Base-by-base conservation (phyloP, 2,113 vertebrate genomes). In the Aspiorhynchus laticeps region DNA sequence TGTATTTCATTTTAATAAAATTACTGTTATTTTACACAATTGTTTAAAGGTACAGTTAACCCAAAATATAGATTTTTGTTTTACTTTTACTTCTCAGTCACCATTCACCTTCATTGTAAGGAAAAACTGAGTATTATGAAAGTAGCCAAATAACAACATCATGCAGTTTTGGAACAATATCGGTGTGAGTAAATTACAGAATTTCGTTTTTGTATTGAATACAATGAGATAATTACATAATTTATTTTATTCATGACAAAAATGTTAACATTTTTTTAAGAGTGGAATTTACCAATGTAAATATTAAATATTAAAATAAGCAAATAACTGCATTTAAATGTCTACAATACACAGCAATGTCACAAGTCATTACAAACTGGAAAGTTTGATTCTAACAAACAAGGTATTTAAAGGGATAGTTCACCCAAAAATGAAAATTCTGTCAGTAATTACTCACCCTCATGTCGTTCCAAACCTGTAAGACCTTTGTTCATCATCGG, bases 271-370 rank as follows among this genome's bases (percentile, higher is more conserved):
- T 59, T n/a, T 76, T 61, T 61, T 7, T 26, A 43, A 26, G 1
- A 26, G 73, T 73, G 36, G 69, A 73, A 73, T 38, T 36, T 38
- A 2, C 17, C 28, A 21, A 79, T 24, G 43, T 31, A 28, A 51
- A 77, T 7, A 51, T 36, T 36, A 26, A 14, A 63, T 31, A 15
- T 28, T 26, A 7, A 28, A 15, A 24, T 38, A 19, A 73, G 24
- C 5, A 81, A 81, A 41, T 33, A 80, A 61, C 12, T 65, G 53
- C 56, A 63, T 80, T 65, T 63, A 59, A 79, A 53, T 78, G 4
- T 38, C 21, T 33, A 51, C 48, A 51, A 51, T 51, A 56, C 19
- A 63, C 7, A 53, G 14, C 78, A 24, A 24, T 38, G 38, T 73
- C 19, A 38, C 33, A 15, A 46, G 11, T 43, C n/a, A 26, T 46